Percentiles rank a stretch among this genome's conserved stretches.
phyloP scores from a whole-genome alignment of 2,113 vertebrate genomes.

The Nipponia nippon region DNA sequence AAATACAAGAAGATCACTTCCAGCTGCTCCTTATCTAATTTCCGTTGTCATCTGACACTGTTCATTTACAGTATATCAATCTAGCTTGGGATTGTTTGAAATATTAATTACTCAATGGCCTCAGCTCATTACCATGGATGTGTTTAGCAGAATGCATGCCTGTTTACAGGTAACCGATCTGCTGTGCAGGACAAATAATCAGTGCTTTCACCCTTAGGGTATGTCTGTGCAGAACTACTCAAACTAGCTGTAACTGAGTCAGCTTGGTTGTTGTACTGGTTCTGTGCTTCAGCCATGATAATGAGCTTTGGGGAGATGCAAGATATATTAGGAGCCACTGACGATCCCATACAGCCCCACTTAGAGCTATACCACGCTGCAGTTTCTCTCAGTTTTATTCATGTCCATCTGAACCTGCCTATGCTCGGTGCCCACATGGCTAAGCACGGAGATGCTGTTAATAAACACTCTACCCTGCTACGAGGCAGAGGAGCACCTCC shows the following conservation, averaged over 20 bases:
- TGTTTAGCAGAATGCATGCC: background rate
- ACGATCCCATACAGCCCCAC: background rate
- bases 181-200: background rate
- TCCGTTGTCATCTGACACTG: conserved; percentile 11
- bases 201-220: background rate
- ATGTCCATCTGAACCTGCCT: rapidly evolving
- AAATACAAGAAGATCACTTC: conserved; percentile 7
- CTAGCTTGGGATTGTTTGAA: conserved; percentile 2
- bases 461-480: background rate
- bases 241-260: background rate
- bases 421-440: rapidly evolving
- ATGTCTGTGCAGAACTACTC: background rate
- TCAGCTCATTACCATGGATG: background rate
- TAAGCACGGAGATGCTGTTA: background rate
- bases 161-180: background rate
- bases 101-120: background rate
- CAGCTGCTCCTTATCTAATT: conserved; percentile 43
- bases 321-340: rapidly evolving
- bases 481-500: background rate
- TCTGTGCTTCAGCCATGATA: background rate
- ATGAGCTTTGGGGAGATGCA: background rate
- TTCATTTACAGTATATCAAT: conserved; percentile 40
- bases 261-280: background rate
- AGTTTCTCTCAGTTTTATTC: background rate
- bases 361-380: rapidly evolving